Evolutionary conservation across 2,797 vertebrate genomes (phyloP), one percentile per base, ranked within the genome.

Genomic region (Neoniphon sammara): DNA sequence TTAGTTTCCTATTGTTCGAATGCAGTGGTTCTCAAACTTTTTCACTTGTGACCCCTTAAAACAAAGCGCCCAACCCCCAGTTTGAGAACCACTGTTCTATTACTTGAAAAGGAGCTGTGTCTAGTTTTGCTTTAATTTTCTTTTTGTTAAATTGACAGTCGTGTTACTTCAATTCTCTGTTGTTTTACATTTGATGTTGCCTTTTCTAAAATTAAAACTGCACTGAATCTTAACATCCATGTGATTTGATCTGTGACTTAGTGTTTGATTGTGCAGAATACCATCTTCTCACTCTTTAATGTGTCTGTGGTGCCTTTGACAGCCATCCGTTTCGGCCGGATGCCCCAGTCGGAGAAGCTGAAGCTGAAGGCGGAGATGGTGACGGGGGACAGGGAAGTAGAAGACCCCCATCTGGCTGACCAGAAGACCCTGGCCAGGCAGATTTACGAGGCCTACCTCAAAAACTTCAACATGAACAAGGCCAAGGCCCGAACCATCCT

Each of bases 401-500:
- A 95, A 64, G 94, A 97, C 84, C 93, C 96, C 0, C 95, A 95
- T 75, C 81, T 94, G 0, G 95, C 96, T 2, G 97, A 98, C 89
- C 97, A 98, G 88, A 97, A 96, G 86, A 97, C 95, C 3, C 95
- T 99, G 53, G 97, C 97, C 86, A 95, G 94, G 90, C 95, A 96
- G 82, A 98, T 99, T 85, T 96, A 97, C 1, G 97, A 98, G 73
- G 97, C 98, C 84, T 99, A 99, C 93, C 88, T 98, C 91, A 98
- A 97, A 93, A 99, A 96, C 92, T 99, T 99, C 93, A 98, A 95
- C 87, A 98, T 99, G 97, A 99, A 96, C 94, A 99, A 99, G 91
- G 92, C 95, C 84, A 99, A 99, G 92, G 96, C 98, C 71, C 93
- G 97, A 46, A 95, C 96, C 86, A 96, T 99, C 84, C 95, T 99